These are phyloP conservation scores for Panopea generosa DNA, from an alignment of 2,888 invertebrate genomes.

Conservation along the genomic window DNA sequence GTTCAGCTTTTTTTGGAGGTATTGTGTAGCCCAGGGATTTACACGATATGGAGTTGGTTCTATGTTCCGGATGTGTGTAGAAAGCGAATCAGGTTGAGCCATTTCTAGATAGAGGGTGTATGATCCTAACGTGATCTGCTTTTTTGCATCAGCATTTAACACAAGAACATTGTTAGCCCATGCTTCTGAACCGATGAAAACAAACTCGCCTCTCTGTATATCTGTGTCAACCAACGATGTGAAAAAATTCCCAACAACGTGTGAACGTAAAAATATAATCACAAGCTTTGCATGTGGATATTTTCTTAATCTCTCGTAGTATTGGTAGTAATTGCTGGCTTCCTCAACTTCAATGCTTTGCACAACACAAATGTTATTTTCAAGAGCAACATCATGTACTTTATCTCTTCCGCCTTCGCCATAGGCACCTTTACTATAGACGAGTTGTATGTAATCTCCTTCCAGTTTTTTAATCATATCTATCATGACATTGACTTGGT, in stretches of 20 bases:
- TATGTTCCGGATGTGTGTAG: slow-evolving; percentile 15
- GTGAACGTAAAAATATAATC: slow-evolving; percentile 47
- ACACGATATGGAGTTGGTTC: slow-evolving; percentile 9
- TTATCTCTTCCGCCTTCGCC: slow-evolving; percentile 55
- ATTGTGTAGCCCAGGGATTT: slow-evolving; percentile 41
- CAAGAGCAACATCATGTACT: slow-evolving; percentile 9
- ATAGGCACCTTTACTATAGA: slow-evolving; percentile 62
- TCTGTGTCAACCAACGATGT: slow-evolving; percentile 14
- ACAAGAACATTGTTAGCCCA: slow-evolving; percentile 39
- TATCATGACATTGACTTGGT: slow-evolving; percentile 56
- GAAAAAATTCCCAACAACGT: slow-evolving; percentile 28
- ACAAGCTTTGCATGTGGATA: slow-evolving; percentile 53
- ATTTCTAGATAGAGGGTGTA: slow-evolving; percentile 43
- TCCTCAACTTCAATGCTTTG: slow-evolving; percentile 38
- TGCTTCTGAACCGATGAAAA: slow-evolving; percentile 63
- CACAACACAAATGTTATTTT: slow-evolving; percentile 48
- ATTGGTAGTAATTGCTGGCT: slow-evolving; percentile 23
- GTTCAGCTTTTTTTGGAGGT: slow-evolving; percentile 37
- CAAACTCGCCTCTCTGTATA: slow-evolving; percentile 42
- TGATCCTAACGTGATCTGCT: slow-evolving; percentile 41
- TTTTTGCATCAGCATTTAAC: slow-evolving; percentile 11
- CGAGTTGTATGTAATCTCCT: slow-evolving; percentile 54
- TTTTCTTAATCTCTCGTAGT: slow-evolving; percentile 31
- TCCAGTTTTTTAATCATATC: slow-evolving; percentile 40
- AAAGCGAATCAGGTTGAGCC: slow-evolving; percentile 21